Evolutionary conservation across 2,113 vertebrate genomes (phyloP).

Genomic region (Lycaon pictus): DNA sequence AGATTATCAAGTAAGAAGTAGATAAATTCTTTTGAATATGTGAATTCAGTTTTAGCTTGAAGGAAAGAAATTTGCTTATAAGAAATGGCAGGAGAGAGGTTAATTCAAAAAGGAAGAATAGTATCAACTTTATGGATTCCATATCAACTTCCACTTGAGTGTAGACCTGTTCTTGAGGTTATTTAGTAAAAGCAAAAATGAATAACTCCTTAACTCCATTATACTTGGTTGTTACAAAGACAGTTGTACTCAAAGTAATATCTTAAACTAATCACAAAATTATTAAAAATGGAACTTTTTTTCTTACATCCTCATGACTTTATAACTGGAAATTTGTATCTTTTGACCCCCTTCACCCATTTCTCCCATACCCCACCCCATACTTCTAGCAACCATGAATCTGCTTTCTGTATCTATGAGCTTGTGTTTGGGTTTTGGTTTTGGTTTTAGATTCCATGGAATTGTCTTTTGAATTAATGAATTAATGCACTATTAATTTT

Average conservation of each 20-base stretch:
- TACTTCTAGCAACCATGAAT: background rate
- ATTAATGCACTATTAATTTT: background rate
- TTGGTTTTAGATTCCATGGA: background rate
- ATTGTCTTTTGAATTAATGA: background rate
- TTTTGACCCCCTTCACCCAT: too few species aligned
- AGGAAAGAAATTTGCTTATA: constrained; percentile 29
- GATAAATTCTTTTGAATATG: background rate
- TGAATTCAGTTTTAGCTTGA: constrained; percentile 9
- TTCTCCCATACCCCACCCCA: background rate
- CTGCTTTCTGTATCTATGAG: background rate
- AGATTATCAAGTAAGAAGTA: background rate
- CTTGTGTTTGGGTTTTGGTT: background rate
- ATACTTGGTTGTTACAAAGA: constrained; percentile 44
- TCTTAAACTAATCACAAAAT: background rate
- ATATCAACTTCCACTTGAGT: background rate
- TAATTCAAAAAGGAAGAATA: constrained; percentile 24
- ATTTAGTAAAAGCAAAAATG: background rate
- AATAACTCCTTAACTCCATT: background rate
- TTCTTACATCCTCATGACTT: background rate
- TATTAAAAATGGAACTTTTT: background rate
- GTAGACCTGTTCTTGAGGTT: background rate
- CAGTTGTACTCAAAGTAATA: background rate
- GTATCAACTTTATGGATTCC: background rate
- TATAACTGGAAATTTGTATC: too few species aligned
- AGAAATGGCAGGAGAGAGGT: background rate